These are phyloP conservation scores for Agapornis roseicollis DNA, from an alignment of 2,113 vertebrate species.

Conservation along the genomic window DNA sequence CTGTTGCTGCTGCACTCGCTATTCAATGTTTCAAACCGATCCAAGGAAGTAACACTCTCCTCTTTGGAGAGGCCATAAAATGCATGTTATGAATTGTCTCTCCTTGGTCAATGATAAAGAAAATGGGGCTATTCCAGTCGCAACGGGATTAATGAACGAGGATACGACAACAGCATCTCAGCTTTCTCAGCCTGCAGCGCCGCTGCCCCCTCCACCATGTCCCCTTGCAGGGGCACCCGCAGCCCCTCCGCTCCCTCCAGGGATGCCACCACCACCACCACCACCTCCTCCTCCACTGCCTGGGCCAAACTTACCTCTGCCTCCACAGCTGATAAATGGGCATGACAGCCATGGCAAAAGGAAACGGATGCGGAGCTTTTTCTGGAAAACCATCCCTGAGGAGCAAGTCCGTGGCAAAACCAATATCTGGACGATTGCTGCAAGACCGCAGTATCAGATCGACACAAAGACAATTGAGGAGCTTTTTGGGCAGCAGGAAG, in stretches of 20 bases:
- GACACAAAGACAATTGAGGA: slow-evolving; percentile 92
- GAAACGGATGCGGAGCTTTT: slow-evolving; percentile 91
- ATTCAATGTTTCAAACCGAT: slow-evolving; percentile 19
- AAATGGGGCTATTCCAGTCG: slow-evolving; percentile 77
- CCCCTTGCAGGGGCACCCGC: neutral
- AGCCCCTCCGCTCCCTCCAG: neutral
- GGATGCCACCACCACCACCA: slow-evolving; percentile 16
- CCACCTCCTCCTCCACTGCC: slow-evolving; percentile 66
- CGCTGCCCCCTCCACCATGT: slow-evolving; percentile 17
- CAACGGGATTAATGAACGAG: slow-evolving; percentile 75
- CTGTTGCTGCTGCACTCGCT: neutral
- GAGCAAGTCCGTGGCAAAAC: slow-evolving; percentile 93
- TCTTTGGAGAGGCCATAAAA: slow-evolving; percentile 71
- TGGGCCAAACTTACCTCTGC: slow-evolving; percentile 69
- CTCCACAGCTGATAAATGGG: slow-evolving; percentile 49
- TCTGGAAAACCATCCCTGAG: slow-evolving; percentile 97
- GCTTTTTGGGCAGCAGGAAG: slow-evolving; percentile 95
- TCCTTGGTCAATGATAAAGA: slow-evolving; percentile 84
- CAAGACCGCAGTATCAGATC: slow-evolving; percentile 90
- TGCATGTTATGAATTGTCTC: slow-evolving; percentile 93
- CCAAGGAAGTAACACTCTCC: slow-evolving; percentile 63
- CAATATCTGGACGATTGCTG: slow-evolving; percentile 95
- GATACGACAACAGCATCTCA: slow-evolving; percentile 25
- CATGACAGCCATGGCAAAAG: slow-evolving; percentile 81
- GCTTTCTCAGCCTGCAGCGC: slow-evolving; percentile 3